These are phyloP conservation scores for Rhodinocichla rosea DNA, from an alignment of 2,113 vertebrate genomes.

Conservation along the genomic window DNA sequence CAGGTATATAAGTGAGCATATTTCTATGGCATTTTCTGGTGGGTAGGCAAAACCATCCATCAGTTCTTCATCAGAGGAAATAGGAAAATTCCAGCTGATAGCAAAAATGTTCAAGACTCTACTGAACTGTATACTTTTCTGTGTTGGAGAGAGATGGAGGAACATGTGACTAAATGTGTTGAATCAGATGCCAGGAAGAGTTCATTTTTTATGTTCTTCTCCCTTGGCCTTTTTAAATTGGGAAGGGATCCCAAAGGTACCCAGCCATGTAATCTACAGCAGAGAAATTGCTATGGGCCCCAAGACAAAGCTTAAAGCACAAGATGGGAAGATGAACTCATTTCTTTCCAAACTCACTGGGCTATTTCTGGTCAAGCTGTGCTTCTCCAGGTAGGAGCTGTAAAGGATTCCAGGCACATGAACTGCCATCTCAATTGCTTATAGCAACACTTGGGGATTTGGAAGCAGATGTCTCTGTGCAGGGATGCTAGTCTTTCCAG, in stretches of 20 bases:
- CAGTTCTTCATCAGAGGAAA: not conserved
- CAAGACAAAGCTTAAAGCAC: conserved; percentile 33
- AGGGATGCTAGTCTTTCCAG: not conserved
- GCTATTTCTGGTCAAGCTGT: conserved; percentile 5
- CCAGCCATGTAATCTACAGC: conserved; percentile 6
- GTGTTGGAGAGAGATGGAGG: not conserved
- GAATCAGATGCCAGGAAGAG: conserved; percentile 19
- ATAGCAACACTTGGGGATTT: not conserved
- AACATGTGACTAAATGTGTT: not conserved
- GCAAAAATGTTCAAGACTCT: not conserved
- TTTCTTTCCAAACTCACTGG: not conserved
- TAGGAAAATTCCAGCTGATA: not conserved
- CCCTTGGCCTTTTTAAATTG: conserved; percentile 45
- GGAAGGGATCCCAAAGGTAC: conserved; percentile 33
- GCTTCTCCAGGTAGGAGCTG: not conserved
- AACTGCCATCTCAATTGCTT: not conserved
- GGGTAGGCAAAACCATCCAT: not conserved
- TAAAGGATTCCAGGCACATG: not conserved
- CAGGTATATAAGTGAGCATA: not conserved
- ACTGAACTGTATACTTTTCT: not conserved
- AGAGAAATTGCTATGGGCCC: not conserved
- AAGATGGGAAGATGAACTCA: conserved; percentile 18
- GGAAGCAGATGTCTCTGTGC: not conserved
- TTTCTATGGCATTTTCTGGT: not conserved
- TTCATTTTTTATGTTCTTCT: not conserved